These are phyloP conservation scores for Yponomeuta cagnagella DNA, from an alignment of 2,888 invertebrate species.

Conservation along the genomic window DNA sequence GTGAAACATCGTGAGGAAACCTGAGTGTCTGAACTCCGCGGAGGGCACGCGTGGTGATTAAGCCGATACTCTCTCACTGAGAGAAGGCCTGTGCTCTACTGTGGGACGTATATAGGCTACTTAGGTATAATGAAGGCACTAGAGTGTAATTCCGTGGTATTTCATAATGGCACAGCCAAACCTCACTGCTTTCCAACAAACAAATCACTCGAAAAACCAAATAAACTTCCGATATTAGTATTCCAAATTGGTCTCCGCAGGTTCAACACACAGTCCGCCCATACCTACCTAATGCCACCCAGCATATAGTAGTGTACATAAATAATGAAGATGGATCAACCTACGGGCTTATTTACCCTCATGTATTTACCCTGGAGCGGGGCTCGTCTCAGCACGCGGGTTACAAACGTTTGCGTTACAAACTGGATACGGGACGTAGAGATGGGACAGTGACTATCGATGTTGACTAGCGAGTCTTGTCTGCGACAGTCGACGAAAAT, in stretches of 20 bases:
- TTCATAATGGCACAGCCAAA: not conserved
- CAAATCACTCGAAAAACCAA: not conserved
- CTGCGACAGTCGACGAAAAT: not conserved
- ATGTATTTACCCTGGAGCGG: slow-evolving; percentile 9
- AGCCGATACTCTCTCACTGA: no score
- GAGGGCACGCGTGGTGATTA: no score
- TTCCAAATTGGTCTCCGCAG: not conserved
- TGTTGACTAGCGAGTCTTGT: slow-evolving; percentile 18
- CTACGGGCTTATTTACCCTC: slow-evolving; percentile 11
- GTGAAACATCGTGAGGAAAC: no score
- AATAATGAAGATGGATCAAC: not conserved
- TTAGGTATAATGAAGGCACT: no score
- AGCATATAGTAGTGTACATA: not conserved
- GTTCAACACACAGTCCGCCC: not conserved
- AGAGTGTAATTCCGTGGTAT: not conserved
- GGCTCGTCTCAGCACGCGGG: slow-evolving; percentile 21
- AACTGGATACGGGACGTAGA: slow-evolving; percentile 59
- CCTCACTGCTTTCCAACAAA: not conserved
- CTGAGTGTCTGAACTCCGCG: no score
- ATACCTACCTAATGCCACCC: not conserved
- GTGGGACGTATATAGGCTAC: no score
- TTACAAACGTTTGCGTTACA: slow-evolving; percentile 69
- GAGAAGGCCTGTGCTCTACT: no score
- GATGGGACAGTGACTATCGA: slow-evolving; percentile 26
- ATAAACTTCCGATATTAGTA: not conserved